Base-by-base conservation (phyloP, 2,888 invertebrate genomes). In the Prosapia bicincta region DNA sequence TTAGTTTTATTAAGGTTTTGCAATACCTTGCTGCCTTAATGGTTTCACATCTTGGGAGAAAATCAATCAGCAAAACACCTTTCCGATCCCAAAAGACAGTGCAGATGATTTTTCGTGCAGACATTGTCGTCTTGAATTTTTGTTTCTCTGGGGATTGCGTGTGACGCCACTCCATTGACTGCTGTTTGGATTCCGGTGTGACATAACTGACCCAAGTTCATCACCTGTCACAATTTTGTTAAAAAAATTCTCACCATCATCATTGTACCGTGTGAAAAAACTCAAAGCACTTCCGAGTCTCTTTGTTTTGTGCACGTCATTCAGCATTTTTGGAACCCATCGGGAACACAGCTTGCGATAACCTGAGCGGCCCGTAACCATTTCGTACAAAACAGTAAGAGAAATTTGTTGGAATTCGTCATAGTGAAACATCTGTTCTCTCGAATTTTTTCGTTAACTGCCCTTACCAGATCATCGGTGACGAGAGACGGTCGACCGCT, bases 251-350 rank as follows among this genome's bases (percentile, higher is more conserved):
- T 80, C 80, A 66, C 78, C 78, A 71, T 81, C 80, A 15, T 77
- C 72, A 28, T 30, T 38, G 77, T 79, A 81, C 38, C 79, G 74
- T 69, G 76, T 71, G 72, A 80, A 77, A 76, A 81, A 81, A 72
- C 71, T 75, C 71, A 71, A 66, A 54, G 65, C 25, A 66, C 71
- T 71, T 26, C 71, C 65, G n/a, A 71, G 65, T 66, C 78, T 73
- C 70, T 79, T 74, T 65, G 71, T 78, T 79, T 79, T 79, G 78
- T 80, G 78, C 66, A 72, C 72, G 25, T 67, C 25, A 67, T 73
- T 79, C 66, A 78, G 73, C 75, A 81, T 80, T 79, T 78, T 80
- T 32, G 79, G 79, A 30, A 80, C 74, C 79, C 78, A 79, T 54
- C 77, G 75, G 67, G 79, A 72, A 72, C 81, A 80, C 78, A 80